Conservation (phyloP, 2,888 invertebrate species). For the Papilio protenor region DNA sequence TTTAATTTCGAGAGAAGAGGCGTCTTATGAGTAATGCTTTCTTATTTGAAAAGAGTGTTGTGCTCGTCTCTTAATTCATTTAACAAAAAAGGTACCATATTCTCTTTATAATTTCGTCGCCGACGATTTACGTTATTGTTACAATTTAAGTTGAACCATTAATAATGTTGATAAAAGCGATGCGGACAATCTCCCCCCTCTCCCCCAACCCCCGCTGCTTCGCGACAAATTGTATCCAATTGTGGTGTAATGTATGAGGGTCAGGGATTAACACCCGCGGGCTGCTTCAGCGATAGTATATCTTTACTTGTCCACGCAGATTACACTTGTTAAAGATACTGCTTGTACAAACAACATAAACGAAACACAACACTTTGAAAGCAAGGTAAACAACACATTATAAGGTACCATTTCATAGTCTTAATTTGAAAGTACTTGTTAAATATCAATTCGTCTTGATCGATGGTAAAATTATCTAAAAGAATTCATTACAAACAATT, state of each 20-base stretch:
- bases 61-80: background rate
- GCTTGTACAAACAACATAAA: background rate
- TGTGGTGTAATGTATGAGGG: conserved; percentile 31
- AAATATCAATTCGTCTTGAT: background rate
- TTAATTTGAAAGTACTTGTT: background rate
- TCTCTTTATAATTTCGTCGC: background rate
- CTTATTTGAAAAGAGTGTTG: background rate
- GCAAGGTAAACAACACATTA: background rate
- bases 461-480: background rate
- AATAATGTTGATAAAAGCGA: conserved; percentile 35
- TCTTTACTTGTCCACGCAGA: conserved; percentile 2
- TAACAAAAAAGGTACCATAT: background rate
- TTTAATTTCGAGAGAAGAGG: background rate
- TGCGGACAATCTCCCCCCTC: conserved; percentile 11
- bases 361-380: background rate
- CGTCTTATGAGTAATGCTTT: background rate
- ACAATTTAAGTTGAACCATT: conserved; percentile 18
- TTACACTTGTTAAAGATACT: background rate
- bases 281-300: background rate
- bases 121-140: background rate
- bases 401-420: background rate
- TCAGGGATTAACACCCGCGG: conserved; percentile 23
- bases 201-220: background rate
- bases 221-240: conserved; percentile 31
- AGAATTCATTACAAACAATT: conserved; percentile 14